These are phyloP conservation scores for Balanococcus diminutus DNA, from an alignment of 2,888 invertebrate species.

Conservation along the genomic window DNA sequence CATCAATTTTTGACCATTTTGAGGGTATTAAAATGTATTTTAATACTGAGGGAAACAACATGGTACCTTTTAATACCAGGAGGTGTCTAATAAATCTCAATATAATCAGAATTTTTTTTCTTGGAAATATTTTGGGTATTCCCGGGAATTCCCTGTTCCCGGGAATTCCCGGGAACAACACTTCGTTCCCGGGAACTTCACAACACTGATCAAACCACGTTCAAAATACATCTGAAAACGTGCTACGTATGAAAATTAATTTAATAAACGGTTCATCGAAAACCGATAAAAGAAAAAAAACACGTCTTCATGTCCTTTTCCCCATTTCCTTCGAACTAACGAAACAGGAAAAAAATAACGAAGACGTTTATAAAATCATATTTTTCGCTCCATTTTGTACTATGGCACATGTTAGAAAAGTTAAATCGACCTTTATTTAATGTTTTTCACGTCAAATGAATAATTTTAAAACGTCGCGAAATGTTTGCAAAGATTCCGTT, in stretches of 20 bases:
- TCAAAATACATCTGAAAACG: background rate
- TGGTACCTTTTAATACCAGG: too few species aligned
- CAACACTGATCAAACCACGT: too few species aligned
- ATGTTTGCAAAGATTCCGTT: constrained; percentile 1
- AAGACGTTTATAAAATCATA: background rate
- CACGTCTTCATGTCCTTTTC: background rate
- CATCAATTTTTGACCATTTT: too few species aligned
- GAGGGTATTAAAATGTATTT: too few species aligned
- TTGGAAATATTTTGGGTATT: too few species aligned
- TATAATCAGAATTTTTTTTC: too few species aligned
- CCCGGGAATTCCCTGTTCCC: too few species aligned
- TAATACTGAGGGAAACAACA: too few species aligned
- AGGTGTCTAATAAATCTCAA: too few species aligned
- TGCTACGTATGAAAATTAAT: background rate
- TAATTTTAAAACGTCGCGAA: constrained; percentile 2
- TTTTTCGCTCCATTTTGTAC: background rate
- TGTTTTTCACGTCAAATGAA: background rate
- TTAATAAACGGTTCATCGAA: constrained; percentile 9
- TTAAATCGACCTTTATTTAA: background rate
- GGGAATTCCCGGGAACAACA: too few species aligned
- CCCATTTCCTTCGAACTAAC: background rate
- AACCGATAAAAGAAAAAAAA: background rate
- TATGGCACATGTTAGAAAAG: background rate
- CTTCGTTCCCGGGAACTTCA: too few species aligned
- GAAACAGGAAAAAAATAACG: background rate